phyloP scores from a whole-genome alignment of 2,888 invertebrate species.

The Ectropis crepuscularia region DNA sequence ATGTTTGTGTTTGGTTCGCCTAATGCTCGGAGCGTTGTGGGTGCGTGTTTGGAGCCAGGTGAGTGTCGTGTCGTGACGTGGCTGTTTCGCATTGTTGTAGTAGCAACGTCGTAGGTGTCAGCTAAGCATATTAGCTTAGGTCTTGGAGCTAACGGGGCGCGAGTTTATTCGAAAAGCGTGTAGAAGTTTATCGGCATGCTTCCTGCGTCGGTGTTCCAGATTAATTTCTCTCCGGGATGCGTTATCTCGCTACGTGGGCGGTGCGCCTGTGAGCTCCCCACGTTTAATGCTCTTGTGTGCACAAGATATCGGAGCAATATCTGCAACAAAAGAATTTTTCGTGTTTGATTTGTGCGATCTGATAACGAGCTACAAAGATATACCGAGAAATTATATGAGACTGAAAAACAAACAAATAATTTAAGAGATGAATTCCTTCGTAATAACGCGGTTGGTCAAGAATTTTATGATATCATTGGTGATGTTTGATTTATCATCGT shows the following conservation, averaged over 20 bases:
- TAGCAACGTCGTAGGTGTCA: conserved; percentile 59
- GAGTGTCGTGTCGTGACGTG: conserved; percentile 33
- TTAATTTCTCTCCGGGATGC: conserved; percentile 79
- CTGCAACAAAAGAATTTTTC: conserved; percentile 75
- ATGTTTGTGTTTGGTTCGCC: conserved; percentile 30
- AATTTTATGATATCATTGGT: conserved; percentile 33
- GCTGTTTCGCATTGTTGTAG: conserved; percentile 46
- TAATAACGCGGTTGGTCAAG: conserved; percentile 27
- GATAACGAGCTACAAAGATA: conserved; percentile 53
- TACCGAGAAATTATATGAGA: conserved; percentile 28
- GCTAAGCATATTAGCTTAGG: conserved; percentile 66
- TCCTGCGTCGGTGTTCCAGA: conserved; percentile 76
- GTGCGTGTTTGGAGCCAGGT: conserved; percentile 25
- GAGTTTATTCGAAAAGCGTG: conserved; percentile 43
- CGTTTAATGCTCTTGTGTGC: conserved; percentile 78
- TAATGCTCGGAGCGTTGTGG: conserved; percentile 25
- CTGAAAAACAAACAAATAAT: conserved; percentile 23
- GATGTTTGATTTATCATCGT: conserved; percentile 19
- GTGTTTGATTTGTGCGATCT: conserved; percentile 49
- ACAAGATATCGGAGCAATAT: conserved; percentile 79
- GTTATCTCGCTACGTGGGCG: conserved; percentile 77
- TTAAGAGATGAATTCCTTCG: conserved; percentile 19
- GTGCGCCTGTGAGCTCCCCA: conserved; percentile 68
- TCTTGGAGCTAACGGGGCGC: conserved; percentile 47
- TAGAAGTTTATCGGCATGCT: conserved; percentile 68